Conservation (phyloP, 2,113 vertebrate species). For the Varanus komodoensis region DNA sequence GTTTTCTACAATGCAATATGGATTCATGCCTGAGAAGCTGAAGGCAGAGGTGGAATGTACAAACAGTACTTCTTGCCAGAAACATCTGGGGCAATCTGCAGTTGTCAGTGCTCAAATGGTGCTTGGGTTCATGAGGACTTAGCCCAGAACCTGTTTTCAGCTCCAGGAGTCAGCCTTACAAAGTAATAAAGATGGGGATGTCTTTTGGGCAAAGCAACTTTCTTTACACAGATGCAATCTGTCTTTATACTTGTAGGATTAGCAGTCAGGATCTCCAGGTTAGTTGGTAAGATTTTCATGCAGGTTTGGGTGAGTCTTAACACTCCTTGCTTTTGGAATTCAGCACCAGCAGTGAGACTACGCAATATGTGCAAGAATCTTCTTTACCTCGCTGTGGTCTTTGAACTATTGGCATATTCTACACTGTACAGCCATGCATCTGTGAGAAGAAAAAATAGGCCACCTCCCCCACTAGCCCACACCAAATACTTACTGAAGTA, state of each 20-base stretch:
- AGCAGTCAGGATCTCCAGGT: background rate
- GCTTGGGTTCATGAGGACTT: background rate
- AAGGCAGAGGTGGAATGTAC: constrained; percentile 1
- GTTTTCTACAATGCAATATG: background rate
- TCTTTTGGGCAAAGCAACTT: background rate
- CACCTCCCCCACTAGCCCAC: background rate
- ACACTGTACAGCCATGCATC: background rate
- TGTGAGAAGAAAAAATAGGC: background rate
- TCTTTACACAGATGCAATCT: background rate
- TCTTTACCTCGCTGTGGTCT: background rate
- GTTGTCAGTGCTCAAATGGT: background rate
- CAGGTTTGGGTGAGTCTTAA: background rate
- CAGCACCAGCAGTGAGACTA: background rate
- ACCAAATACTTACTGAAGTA: rapidly evolving
- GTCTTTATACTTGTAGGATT: background rate
- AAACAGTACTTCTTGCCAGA: background rate
- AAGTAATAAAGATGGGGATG: background rate
- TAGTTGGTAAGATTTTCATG: background rate
- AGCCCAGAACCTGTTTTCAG: background rate
- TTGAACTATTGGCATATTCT: background rate
- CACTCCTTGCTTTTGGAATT: background rate
- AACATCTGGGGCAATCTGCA: background rate
- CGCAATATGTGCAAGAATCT: background rate
- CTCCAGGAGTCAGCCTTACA: background rate
- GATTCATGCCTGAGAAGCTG: background rate